Conservation (phyloP, 2,113 vertebrate species). For the Mionectes macconnelli region DNA sequence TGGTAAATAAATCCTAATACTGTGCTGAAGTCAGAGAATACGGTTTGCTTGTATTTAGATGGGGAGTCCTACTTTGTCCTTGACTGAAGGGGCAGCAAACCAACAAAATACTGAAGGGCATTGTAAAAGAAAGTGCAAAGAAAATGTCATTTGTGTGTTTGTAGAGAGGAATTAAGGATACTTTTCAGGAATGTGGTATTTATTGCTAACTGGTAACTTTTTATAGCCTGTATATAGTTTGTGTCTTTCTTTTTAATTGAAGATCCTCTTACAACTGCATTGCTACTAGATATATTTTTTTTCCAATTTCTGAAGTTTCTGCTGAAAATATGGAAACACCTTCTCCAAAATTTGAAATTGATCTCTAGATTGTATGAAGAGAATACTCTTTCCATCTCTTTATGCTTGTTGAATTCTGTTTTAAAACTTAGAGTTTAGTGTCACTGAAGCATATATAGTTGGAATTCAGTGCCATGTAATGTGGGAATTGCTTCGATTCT, state of each 20-base stretch:
- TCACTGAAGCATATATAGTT: background rate
- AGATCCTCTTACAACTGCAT: background rate
- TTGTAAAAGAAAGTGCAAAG: background rate
- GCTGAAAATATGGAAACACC: background rate
- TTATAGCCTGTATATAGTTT: background rate
- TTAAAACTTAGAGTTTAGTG: background rate
- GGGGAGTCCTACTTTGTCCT: background rate
- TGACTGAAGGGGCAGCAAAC: background rate
- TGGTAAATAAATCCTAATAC: background rate
- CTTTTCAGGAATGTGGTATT: background rate
- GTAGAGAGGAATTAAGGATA: background rate
- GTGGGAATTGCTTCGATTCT: background rate
- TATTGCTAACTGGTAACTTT: background rate
- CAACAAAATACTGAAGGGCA: background rate
- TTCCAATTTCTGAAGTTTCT: background rate
- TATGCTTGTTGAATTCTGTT: background rate
- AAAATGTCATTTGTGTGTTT: background rate
- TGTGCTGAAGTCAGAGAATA: background rate
- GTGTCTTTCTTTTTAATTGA: background rate
- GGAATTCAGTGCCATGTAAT: background rate
- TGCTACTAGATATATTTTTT: background rate
- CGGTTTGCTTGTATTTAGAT: background rate
- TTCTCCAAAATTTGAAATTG: background rate
- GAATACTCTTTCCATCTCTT: background rate
- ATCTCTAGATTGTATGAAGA: background rate